Evolutionary conservation across 2,797 vertebrate species (phyloP).

Genomic region (Danionella dracula): DNA sequence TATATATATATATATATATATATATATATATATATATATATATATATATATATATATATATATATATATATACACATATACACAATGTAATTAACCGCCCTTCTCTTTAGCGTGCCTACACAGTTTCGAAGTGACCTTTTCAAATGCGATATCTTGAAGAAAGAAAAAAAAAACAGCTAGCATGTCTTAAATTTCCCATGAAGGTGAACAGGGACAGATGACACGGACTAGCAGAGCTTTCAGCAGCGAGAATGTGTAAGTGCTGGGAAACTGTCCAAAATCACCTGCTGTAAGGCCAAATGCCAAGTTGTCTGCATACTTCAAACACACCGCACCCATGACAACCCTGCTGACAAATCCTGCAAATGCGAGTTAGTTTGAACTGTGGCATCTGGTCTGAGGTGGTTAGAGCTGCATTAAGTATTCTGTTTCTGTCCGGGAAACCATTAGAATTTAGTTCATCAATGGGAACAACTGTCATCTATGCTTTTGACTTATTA

Average conservation of each 20-base stretch:
- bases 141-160: background rate
- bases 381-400: background rate
- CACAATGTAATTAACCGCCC: no score
- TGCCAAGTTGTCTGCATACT: slow-evolving; percentile 25
- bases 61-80: no score
- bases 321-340: background rate
- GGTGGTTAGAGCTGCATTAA: no score
- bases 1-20: no score
- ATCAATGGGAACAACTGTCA: no score
- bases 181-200: slow-evolving; percentile 7
- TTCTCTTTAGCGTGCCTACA: background rate
- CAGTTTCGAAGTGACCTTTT: slow-evolving; percentile 27
- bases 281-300: slow-evolving; percentile 31
- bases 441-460: no score
- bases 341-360: background rate
- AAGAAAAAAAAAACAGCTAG: slow-evolving; percentile 31
- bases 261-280: slow-evolving; percentile 3
- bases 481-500: no score
- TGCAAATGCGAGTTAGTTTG: background rate
- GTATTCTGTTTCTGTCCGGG: no score
- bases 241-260: background rate
- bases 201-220: slow-evolving; percentile 25
- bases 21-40: no score
- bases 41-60: no score
- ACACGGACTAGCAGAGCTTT: slow-evolving; percentile 2